Evolutionary conservation across 2,888 invertebrate species (phyloP), one percentile per base, ranked within the genome.

Genomic region (Cantharis rufa): DNA sequence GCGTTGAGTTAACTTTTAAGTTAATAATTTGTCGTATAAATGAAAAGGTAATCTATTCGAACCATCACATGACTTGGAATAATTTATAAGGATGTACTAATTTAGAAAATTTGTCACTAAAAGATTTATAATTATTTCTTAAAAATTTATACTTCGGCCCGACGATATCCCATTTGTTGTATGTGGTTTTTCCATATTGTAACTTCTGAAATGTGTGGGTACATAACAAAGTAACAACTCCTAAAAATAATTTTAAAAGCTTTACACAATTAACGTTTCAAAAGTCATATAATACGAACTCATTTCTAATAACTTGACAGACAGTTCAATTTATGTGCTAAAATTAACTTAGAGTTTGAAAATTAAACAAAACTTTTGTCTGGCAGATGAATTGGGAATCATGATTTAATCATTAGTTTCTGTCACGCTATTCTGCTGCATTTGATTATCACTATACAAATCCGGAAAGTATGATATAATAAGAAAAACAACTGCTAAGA

Each of bases 371-470:
- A 48, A 48, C 48, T 48, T 48, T 48, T 48, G 48, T 9, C n/a
- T 48, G 48, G 48, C 21, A 63, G 63, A 21, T n/a, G 64, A 66
- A 66, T 66, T 66, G 21, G 9, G 13, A 73, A 78, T 75, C 70
- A 78, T 76, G 78, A 78, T 78, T 78, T 76, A 78, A 74, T 78
- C 72, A 78, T 78, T 76, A 78, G 69, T 76, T 76, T 66, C 69
- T 61, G 74, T 69, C 76, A 62, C 72, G 78, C 62, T 18, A 32
- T 72, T 71, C 66, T 48, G 21, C n/a, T 66, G 71, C 48, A 48
- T n/a, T 62, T 62, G 62, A 28, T 69, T 61, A 27, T 64, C 72
- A 72, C 74, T 74, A 66, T 62, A 74, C 71, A 71, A 28, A 18
- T n/a, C 5, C n/a, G 48, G n/a, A 48, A 48, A 70, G 18, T 48